Conservation (phyloP, 2,888 invertebrate species). For the Sinotaia quadrata region DNA sequence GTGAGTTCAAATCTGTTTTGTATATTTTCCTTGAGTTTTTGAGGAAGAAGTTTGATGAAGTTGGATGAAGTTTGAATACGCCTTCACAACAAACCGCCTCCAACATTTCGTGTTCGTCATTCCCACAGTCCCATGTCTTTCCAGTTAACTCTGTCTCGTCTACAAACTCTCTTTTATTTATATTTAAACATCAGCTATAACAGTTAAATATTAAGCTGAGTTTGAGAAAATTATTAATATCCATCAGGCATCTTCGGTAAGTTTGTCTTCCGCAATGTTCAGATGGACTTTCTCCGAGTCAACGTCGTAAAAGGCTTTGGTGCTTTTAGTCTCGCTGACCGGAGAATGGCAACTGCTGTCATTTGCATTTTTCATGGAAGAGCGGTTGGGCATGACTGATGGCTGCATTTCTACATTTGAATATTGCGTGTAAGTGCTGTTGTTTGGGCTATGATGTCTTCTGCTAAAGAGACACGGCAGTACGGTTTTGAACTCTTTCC, state of each 20-base stretch:
- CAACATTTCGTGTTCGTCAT: too few relatives aligned
- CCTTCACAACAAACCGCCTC: too few relatives aligned
- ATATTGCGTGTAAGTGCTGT: constrained; percentile 66
- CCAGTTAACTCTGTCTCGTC: not conserved
- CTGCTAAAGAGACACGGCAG: constrained; percentile 69
- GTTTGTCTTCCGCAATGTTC: constrained; percentile 52
- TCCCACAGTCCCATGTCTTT: too few relatives aligned
- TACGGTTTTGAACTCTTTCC: constrained; percentile 83
- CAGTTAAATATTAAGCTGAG: not conserved
- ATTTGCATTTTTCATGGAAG: constrained; percentile 61
- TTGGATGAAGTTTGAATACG: too few relatives aligned
- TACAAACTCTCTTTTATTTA: not conserved
- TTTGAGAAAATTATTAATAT: not conserved
- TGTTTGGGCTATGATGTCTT: constrained; percentile 47
- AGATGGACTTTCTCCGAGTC: constrained; percentile 66
- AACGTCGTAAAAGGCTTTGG: constrained; percentile 62
- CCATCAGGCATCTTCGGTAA: constrained; percentile 14
- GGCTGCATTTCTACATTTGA: constrained; percentile 67
- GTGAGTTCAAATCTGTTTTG: too few relatives aligned
- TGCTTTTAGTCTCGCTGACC: constrained; percentile 36
- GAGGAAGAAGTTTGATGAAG: too few relatives aligned
- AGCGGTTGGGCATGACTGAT: constrained; percentile 63
- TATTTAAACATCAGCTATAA: not conserved
- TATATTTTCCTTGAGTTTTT: too few relatives aligned
- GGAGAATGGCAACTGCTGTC: constrained; percentile 37